phyloP scores from a whole-genome alignment of 2,113 vertebrate species.

The Tragelaphus scriptus region DNA sequence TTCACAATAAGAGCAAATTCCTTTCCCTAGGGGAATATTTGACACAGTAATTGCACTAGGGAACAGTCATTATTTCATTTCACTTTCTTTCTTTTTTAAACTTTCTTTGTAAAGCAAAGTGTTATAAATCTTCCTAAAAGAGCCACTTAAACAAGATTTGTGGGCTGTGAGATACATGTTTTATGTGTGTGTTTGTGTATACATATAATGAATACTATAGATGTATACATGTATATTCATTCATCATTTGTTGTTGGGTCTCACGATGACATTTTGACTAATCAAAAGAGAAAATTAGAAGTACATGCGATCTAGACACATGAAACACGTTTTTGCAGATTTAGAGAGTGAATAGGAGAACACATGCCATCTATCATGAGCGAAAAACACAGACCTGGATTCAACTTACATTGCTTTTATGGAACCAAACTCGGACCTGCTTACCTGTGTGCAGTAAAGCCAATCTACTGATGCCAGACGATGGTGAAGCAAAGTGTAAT shows the following conservation, averaged over 20 bases:
- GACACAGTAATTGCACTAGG: constrained; percentile 62
- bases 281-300: neutral
- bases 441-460: neutral
- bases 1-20: constrained; percentile 70
- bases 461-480: neutral
- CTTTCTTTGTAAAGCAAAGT: constrained; percentile 66
- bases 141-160: constrained; percentile 19
- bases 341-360: neutral
- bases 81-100: constrained; percentile 63
- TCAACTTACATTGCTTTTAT: neutral
- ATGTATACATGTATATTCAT: neutral
- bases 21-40: constrained; percentile 67
- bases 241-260: neutral
- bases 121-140: constrained; percentile 57
- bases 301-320: neutral
- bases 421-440: neutral
- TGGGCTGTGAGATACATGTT: neutral
- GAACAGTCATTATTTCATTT: constrained; percentile 61
- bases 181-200: neutral
- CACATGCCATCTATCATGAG: neutral
- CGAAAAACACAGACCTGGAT: neutral
- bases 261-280: neutral
- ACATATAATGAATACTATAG: neutral
- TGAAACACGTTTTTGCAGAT: neutral
- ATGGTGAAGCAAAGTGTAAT: neutral